A percentile compares a stretch with the other conserved stretches of the same genome.
These are phyloP conservation scores for Sphyrna mokarran DNA, from an alignment of 2,113 vertebrate species.

Conservation along the genomic window DNA sequence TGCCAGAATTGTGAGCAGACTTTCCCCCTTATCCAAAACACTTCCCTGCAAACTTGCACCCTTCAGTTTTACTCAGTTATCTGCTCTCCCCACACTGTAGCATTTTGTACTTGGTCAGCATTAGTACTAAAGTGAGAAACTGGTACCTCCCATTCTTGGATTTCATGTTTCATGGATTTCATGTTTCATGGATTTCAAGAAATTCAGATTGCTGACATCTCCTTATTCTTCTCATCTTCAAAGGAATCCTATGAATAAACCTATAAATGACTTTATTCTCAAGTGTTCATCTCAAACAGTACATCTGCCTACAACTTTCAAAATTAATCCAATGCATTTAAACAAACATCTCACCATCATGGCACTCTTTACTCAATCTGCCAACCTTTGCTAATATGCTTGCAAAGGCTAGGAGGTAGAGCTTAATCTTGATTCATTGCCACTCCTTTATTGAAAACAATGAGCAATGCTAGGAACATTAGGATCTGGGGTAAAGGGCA, in stretches of 20 bases:
- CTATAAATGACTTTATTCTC: not conserved
- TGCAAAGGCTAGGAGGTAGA: not conserved
- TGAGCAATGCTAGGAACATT: not conserved
- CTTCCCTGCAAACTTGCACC: not conserved
- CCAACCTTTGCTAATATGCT: not conserved
- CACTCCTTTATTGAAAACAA: not conserved
- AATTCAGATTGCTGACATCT: not conserved
- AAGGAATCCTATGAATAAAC: not conserved
- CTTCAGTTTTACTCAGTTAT: not conserved
- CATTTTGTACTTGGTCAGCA: not conserved
- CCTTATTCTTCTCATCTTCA: not conserved
- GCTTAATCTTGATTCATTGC: not conserved
- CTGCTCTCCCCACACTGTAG: not conserved
- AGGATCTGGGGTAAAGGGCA: too few relatives aligned
- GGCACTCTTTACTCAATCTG: not conserved
- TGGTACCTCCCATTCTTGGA: not conserved
- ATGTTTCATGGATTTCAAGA: not conserved
- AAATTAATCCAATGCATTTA: not conserved
- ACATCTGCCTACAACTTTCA: not conserved
- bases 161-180: not conserved
- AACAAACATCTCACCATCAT: not conserved
- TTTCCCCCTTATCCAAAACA: not conserved
- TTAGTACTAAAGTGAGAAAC: not conserved
- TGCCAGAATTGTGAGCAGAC: not conserved
- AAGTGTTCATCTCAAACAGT: not conserved